phyloP scores from a whole-genome alignment of 2,113 vertebrate genomes.

The Falcunculus frontatus region DNA sequence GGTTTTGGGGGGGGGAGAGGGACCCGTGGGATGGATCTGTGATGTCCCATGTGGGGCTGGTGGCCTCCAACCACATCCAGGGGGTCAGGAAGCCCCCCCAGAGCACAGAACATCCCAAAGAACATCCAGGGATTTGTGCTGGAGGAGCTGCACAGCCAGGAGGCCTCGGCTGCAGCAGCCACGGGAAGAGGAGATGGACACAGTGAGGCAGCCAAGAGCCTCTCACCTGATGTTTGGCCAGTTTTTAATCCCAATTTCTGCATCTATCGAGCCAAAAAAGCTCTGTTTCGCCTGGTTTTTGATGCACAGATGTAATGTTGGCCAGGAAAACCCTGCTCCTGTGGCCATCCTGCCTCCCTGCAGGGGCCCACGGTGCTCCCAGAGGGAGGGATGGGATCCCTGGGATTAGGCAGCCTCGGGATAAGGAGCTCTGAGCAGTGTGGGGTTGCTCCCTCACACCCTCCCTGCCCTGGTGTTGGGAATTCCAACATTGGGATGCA shows the following conservation, averaged over 20 bases:
- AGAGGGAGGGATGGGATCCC: background rate
- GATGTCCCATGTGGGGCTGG: background rate
- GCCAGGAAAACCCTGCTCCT: background rate
- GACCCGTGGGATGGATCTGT: background rate
- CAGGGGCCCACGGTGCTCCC: rapidly evolving
- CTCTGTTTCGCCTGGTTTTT: rapidly evolving
- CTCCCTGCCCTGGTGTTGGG: rapidly evolving
- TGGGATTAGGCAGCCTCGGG: background rate
- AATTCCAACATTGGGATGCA: background rate
- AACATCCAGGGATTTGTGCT: background rate
- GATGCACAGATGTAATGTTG: rapidly evolving
- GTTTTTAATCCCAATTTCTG: background rate
- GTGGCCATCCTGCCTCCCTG: background rate
- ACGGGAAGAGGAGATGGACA: background rate
- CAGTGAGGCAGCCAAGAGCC: background rate
- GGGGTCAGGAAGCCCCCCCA: background rate
- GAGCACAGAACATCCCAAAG: background rate
- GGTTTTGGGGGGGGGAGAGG: rapidly evolving
- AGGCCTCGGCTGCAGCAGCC: background rate
- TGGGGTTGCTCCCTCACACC: background rate
- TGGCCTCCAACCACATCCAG: background rate
- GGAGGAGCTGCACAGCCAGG: background rate
- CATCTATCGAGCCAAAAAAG: rapidly evolving
- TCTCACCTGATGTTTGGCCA: background rate
- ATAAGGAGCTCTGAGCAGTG: background rate